These are phyloP conservation scores for Acanthococcus lagerstroemiae DNA, from an alignment of 2,888 invertebrate genomes.

Conservation along the genomic window DNA sequence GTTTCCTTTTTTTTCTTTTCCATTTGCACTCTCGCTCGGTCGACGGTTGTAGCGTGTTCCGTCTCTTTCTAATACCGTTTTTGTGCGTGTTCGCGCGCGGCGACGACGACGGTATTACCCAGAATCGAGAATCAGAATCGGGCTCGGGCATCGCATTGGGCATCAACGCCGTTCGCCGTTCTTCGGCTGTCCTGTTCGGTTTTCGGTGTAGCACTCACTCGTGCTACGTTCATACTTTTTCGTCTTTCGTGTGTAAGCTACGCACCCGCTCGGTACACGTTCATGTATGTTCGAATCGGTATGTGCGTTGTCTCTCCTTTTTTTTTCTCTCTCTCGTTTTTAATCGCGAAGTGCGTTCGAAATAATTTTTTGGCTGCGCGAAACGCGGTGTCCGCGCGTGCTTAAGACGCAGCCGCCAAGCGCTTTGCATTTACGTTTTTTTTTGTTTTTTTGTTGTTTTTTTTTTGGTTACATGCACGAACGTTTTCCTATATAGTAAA, in stretches of 20 bases:
- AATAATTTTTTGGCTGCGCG: slow-evolving; percentile 7
- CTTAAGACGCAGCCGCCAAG: not conserved
- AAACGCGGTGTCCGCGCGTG: not conserved
- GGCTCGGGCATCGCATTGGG: too few relatives aligned
- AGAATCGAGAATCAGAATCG: too few relatives aligned
- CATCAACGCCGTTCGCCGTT: too few relatives aligned
- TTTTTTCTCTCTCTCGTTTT: not conserved
- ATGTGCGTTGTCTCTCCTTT: not conserved
- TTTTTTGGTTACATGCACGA: not conserved
- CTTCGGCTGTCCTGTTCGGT: too few relatives aligned
- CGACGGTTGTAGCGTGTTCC: not conserved
- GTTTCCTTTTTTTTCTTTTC: not conserved
- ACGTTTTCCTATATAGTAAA: slow-evolving; percentile 7
- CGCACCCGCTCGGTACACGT: too few relatives aligned
- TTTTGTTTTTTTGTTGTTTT: too few relatives aligned
- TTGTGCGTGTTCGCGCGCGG: not conserved
- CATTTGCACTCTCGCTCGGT: not conserved
- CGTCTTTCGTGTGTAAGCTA: not conserved
- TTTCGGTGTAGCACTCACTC: too few relatives aligned
- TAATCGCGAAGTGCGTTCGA: slow-evolving; percentile 6
- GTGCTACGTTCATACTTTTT: too few relatives aligned
- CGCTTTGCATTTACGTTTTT: too few relatives aligned
- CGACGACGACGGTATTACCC: not conserved
- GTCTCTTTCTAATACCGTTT: not conserved
- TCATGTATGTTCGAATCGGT: not conserved